Percentiles rank a stretch among this genome's conserved stretches.
Evolutionary conservation across 2,888 invertebrate genomes (phyloP).

Genomic region (Ectemnius continuus): DNA sequence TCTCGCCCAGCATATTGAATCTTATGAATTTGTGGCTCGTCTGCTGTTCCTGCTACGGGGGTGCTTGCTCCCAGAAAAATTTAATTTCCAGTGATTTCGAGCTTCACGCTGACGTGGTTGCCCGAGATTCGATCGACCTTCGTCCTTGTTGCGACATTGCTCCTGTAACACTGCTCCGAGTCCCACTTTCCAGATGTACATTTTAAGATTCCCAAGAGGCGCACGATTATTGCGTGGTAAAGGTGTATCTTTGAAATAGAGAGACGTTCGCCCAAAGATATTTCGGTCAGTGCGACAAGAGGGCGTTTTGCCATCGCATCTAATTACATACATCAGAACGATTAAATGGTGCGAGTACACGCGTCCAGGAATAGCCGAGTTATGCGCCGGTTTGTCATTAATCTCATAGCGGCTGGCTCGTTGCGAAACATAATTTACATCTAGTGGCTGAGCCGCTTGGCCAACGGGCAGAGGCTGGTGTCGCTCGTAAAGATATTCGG

Average conservation of each 20-base stretch:
- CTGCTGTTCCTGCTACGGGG: constrained; percentile 41
- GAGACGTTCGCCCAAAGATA: not conserved
- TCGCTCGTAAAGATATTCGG: constrained; percentile 43
- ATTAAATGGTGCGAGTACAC: constrained; percentile 12
- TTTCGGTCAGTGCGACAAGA: not conserved
- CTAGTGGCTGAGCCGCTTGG: not conserved
- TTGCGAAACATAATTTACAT: constrained; percentile 37
- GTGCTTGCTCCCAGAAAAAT: constrained; percentile 67
- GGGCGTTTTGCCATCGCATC: constrained; percentile 1
- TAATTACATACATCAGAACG: constrained; percentile 26
- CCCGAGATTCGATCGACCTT: not conserved
- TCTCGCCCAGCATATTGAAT: constrained; percentile 74
- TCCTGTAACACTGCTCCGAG: not conserved
- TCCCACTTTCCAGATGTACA: not conserved
- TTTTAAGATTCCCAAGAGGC: too few relatives aligned
- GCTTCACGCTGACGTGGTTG: constrained; percentile 62
- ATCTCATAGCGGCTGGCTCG: constrained; percentile 25
- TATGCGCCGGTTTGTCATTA: constrained; percentile 15
- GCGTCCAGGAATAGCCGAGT: constrained; percentile 15
- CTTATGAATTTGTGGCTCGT: constrained; percentile 74
- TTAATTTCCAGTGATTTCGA: constrained; percentile 72
- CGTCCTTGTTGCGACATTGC: too few relatives aligned
- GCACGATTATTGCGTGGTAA: too few relatives aligned
- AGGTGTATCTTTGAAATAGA: too few relatives aligned
- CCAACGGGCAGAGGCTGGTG: not conserved